Conservation (phyloP, 2,888 invertebrate species). For the Himalopsyche anomala region DNA sequence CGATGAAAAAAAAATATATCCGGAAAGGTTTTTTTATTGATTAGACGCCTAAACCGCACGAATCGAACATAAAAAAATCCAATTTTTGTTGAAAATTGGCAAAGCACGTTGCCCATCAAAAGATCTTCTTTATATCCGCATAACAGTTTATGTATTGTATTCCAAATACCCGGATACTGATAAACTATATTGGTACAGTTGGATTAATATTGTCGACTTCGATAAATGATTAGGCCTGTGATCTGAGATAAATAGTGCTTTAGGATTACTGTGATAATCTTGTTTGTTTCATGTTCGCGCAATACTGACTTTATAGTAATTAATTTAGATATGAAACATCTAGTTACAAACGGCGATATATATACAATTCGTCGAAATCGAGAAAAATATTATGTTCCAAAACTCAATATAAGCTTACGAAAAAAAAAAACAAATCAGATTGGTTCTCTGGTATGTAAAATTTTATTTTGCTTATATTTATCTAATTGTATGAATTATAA, state of each 20-base stretch:
- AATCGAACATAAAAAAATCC: too few species aligned
- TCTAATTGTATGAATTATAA: too few species aligned
- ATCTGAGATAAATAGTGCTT: background rate
- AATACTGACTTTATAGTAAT: slow-evolving; percentile 11
- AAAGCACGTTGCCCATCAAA: background rate
- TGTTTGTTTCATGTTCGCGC: background rate
- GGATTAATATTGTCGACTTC: background rate
- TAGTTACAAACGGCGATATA: too few species aligned
- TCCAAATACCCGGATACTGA: background rate
- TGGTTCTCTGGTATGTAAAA: too few species aligned
- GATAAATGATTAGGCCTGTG: slow-evolving; percentile 2
- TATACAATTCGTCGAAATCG: too few species aligned
- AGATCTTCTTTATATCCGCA: background rate
- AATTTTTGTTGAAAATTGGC: background rate
- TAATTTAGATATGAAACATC: background rate
- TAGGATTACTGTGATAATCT: background rate
- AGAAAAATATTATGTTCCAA: too few species aligned
- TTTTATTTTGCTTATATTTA: too few species aligned
- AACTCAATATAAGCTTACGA: too few species aligned
- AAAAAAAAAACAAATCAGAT: too few species aligned
- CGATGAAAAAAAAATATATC: too few species aligned
- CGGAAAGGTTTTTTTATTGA: too few species aligned
- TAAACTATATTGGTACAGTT: background rate
- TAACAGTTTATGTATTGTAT: background rate
- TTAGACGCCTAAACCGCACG: too few species aligned